Percentiles rank a stretch among this genome's conserved stretches.
Evolutionary conservation across 2,888 invertebrate genomes (phyloP).

Genomic region (Pyrrhosoma nymphula): DNA sequence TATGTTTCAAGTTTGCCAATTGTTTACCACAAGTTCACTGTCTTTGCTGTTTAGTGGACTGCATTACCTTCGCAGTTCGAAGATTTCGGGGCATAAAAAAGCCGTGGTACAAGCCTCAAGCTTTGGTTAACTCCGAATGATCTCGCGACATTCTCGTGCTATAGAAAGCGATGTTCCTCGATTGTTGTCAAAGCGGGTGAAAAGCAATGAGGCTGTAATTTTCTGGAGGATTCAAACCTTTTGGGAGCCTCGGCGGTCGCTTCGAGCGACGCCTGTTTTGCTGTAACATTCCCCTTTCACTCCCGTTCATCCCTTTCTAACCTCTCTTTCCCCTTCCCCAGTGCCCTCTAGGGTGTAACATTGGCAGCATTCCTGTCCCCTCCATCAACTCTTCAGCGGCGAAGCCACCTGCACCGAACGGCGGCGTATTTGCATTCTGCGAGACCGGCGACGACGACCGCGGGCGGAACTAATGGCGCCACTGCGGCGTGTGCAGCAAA

Average conservation of each 20-base stretch:
- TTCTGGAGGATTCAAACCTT: background rate
- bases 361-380: background rate
- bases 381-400: background rate
- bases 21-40: background rate
- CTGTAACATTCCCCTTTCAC: background rate
- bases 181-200: background rate
- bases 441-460: background rate
- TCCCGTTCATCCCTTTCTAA: background rate
- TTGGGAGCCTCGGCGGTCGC: background rate
- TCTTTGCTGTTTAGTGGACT: background rate
- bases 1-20: background rate
- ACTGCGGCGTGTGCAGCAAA: conserved; percentile 38
- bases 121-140: background rate
- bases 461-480: conserved; percentile 40
- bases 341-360: background rate
- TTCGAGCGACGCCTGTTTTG: background rate
- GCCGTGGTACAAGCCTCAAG: background rate
- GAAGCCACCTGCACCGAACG: background rate
- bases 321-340: background rate
- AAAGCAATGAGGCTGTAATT: background rate
- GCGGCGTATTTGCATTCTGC: background rate
- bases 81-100: background rate
- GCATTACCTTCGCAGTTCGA: background rate
- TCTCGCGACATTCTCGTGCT: background rate
- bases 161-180: background rate